phyloP scores from a whole-genome alignment of 1,140 invertebrate genomes.

The Apis florea region DNA sequence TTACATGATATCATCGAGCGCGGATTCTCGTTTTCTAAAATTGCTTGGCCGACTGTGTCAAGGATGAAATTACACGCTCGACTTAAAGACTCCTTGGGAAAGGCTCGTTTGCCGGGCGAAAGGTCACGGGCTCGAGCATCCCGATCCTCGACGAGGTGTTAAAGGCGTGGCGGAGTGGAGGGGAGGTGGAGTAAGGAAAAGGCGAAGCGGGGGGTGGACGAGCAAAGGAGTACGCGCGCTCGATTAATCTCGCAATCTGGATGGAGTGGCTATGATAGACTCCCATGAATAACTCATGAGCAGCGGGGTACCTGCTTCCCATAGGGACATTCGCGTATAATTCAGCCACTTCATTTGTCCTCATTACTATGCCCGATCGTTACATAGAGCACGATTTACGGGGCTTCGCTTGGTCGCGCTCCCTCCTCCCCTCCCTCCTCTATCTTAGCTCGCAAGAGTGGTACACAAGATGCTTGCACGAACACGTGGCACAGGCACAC shows the following conservation, averaged over 20 bases:
- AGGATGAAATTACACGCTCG: conserved; percentile 38
- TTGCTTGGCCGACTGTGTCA: conserved; percentile 11
- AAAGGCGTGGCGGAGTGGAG: conserved; percentile 31
- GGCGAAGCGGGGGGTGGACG: conserved; percentile 52
- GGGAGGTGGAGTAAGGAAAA: conserved; percentile 49
- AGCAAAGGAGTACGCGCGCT: conserved; percentile 73
- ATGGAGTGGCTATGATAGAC: conserved; percentile 78
- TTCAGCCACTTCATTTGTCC: conserved; percentile 79
- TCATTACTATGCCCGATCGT: conserved; percentile 77
- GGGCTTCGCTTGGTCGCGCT: conserved; percentile 52
- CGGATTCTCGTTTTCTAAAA: background rate
- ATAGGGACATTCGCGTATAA: conserved; percentile 77
- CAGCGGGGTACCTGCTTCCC: conserved; percentile 69
- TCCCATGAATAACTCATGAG: conserved; percentile 79
- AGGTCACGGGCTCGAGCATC: background rate
- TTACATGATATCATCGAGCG: no score
- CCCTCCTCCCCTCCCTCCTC: conserved; percentile 8
- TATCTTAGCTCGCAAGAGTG: conserved; percentile 13
- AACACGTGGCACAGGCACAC: background rate
- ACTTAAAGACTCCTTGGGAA: conserved; percentile 3
- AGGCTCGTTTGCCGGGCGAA: conserved; percentile 48
- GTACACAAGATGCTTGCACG: conserved; percentile 52
- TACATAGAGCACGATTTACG: conserved; percentile 74
- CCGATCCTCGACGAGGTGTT: conserved; percentile 48
- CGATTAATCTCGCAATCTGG: conserved; percentile 79